phyloP scores from a whole-genome alignment of 1,140 invertebrate species.

The Anthonomus grandis region DNA sequence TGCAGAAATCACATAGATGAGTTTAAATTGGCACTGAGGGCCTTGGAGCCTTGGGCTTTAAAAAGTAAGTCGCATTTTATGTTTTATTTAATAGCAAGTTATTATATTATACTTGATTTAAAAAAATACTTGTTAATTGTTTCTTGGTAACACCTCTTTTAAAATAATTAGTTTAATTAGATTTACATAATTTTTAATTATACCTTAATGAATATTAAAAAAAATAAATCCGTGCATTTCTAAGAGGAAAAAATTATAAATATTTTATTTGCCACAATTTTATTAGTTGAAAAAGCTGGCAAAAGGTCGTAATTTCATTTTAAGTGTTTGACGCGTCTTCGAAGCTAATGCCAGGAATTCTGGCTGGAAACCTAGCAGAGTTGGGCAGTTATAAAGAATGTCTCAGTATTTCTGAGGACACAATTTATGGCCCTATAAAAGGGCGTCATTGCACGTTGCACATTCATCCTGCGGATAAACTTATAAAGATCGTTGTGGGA shows the following conservation, averaged over 20 bases:
- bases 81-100: no score
- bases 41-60: constrained; percentile 39
- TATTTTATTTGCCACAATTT: no score
- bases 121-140: no score
- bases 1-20: constrained; percentile 33
- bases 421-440: constrained; percentile 28
- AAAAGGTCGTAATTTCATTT: no score
- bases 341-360: constrained; percentile 33
- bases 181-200: no score
- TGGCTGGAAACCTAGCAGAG: constrained; percentile 31
- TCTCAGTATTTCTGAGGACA: constrained; percentile 29
- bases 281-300: no score
- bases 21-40: constrained; percentile 32
- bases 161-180: no score
- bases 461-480: constrained; percentile 24
- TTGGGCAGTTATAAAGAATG: constrained; percentile 35
- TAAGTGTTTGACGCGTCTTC: constrained; percentile 41
- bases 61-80: constrained; percentile 37
- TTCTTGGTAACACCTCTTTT: no score
- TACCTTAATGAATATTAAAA: no score
- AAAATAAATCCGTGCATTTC: no score
- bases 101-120: no score
- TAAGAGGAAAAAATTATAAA: no score
- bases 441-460: constrained; percentile 32
- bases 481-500: constrained; percentile 29